These are phyloP conservation scores for Anguilla japonica DNA, from an alignment of 2,113 vertebrate genomes.

Conservation along the genomic window DNA sequence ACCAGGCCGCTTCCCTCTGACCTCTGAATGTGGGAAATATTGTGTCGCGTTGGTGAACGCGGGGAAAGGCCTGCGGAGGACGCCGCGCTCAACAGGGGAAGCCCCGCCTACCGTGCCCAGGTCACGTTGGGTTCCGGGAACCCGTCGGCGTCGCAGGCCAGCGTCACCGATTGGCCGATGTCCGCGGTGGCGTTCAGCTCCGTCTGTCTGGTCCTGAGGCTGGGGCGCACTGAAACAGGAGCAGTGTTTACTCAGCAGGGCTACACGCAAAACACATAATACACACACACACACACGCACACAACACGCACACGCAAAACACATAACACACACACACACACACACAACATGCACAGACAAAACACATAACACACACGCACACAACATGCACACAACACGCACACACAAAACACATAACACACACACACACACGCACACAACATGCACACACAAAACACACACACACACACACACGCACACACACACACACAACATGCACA, in stretches of 20 bases:
- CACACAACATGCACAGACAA: background rate
- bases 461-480: too few species aligned
- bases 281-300: too few species aligned
- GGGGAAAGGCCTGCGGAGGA: too few species aligned
- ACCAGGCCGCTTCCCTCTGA: background rate
- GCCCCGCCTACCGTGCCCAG: conserved; percentile 83
- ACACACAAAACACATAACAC: background rate
- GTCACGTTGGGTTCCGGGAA: conserved; percentile 91
- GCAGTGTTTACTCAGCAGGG: background rate
- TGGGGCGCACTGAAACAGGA: conserved; percentile 82
- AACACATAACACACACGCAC: background rate
- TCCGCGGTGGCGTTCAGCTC: conserved; percentile 91
- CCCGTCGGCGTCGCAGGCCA: conserved; percentile 91
- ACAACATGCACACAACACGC: background rate
- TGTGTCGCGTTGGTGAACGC: too few species aligned
- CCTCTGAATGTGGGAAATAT: too few species aligned
- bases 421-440: too few species aligned
- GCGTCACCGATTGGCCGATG: conserved; percentile 74
- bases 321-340: too few species aligned
- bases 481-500: too few species aligned
- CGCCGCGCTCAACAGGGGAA: too few species aligned
- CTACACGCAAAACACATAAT: too few species aligned
- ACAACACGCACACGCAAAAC: too few species aligned
- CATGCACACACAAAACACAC: too few species aligned
- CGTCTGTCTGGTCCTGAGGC: conserved; percentile 80